These are phyloP conservation scores for Lytechinus variegatus DNA, from an alignment of 35 echinoderm and acorn worm genomes.

Conservation along the genomic window DNA sequence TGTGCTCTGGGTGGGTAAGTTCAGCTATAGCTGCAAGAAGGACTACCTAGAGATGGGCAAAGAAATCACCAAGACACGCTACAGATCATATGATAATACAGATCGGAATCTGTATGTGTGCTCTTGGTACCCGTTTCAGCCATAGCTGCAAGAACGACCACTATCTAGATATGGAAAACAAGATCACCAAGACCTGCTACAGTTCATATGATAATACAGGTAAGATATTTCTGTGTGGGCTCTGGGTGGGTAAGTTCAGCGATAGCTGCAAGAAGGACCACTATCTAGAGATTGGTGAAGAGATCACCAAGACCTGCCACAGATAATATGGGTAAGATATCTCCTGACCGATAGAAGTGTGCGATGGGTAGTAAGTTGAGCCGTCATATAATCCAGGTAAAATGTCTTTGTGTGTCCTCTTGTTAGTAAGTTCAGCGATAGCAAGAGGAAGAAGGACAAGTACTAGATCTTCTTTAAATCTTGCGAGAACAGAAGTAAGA, in stretches of 20 bases:
- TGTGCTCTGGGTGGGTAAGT: constrained; percentile 73
- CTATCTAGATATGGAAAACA: constrained; percentile 74
- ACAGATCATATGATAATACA: constrained; percentile 92
- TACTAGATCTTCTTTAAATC: too few relatives aligned
- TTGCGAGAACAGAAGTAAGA: too few relatives aligned
- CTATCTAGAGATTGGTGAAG: constrained; percentile 74
- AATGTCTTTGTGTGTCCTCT: too few relatives aligned
- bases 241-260: constrained; percentile 62
- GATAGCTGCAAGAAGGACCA: constrained; percentile 56
- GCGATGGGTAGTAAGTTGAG: constrained; percentile 67
- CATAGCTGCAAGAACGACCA: constrained; percentile 58
- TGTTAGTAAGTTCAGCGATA: constrained; percentile 20
- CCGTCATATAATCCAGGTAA: too few relatives aligned
- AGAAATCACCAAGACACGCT: constrained; percentile 81
- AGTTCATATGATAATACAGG: constrained; percentile 91
- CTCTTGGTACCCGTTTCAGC: background rate
- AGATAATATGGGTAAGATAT: constrained; percentile 77
- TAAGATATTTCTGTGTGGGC: constrained; percentile 91
- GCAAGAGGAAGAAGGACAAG: constrained; percentile 58
- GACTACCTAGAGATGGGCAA: constrained; percentile 78
- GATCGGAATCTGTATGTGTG: constrained; percentile 63
- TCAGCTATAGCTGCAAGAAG: constrained; percentile 31
- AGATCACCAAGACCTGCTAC: too few relatives aligned
- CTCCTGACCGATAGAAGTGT: too few relatives aligned
- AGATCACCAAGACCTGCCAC: constrained; percentile 85